Evolutionary conservation across 2,888 invertebrate species (phyloP), one percentile per base, ranked within the genome.

Genomic region (Apotomis capreana): DNA sequence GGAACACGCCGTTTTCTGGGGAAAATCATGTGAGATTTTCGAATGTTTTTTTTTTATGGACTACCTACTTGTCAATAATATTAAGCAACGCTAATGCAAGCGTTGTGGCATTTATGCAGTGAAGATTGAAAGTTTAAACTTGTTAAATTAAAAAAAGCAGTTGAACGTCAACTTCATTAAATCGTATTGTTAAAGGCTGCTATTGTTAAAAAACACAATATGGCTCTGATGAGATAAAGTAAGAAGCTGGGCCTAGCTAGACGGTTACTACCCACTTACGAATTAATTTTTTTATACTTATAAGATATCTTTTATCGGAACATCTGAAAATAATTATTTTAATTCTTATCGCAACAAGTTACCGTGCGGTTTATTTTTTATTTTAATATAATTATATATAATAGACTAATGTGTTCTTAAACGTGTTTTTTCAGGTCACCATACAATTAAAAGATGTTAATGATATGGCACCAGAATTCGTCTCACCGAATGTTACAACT

Each of bases 371-470:
- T 40, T 40, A 40, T 40, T 40, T 40, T 5, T 40, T 5, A 5
- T 40, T 40, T 40, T 40, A 40, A 3, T 4, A 40, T 40, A 3
- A 40, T 40, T 40, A n/a, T n/a, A n/a, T n/a, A n/a, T n/a, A n/a
- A n/a, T n/a, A n/a, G n/a, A n/a, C 26, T 26, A 6, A 40, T 6
- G 40, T 6, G 6, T 6, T 40, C 5, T 40, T 40, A 3, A 6
- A 6, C 6, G 40, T 70, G 73, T 70, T 72, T 81, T 87, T 77
- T 71, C 94, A 98, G 98, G 98, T 98, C 70, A 96, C 96, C 65
- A 96, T 98, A 77, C 95, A 96, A 75, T 94, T 99, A 68, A 96
- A 97, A 84, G 98, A 99, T 89, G 96, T 98, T 75, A 98, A 99
- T 91, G 98, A 99, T 87, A 96, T 97, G 94, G 95, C 96, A 52